Percentiles rank a stretch among this genome's conserved stretches.
Conservation (phyloP, 2,888 invertebrate species). For the Brenthis daphne region DNA sequence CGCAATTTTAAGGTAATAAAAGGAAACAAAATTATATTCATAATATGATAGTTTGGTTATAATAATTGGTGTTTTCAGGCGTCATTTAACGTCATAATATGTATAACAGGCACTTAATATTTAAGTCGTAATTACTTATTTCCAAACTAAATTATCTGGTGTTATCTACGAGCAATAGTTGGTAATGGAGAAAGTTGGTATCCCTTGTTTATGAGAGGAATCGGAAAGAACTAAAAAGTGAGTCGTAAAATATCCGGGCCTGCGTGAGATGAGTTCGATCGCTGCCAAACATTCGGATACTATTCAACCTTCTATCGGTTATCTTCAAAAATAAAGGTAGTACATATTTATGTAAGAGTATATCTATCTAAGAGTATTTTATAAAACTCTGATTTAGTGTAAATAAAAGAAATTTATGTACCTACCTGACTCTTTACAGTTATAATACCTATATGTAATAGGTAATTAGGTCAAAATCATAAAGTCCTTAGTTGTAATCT, state of each 20-base stretch:
- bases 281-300: slow-evolving; percentile 37
- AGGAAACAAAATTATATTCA: too few species aligned
- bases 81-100: not conserved
- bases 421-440: too few species aligned
- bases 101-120: not conserved
- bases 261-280: slow-evolving; percentile 34
- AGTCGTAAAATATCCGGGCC: slow-evolving; percentile 42
- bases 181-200: slow-evolving; percentile 41
- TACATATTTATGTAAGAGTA: slow-evolving; percentile 4
- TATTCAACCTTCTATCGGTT: slow-evolving; percentile 32
- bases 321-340: slow-evolving; percentile 18
- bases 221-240: slow-evolving; percentile 47
- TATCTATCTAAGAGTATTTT: slow-evolving; percentile 3
- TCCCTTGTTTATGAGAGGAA: slow-evolving; percentile 42
- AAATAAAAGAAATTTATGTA: not conserved
- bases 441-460: too few species aligned
- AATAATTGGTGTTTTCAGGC: too few species aligned
- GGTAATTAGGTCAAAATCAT: too few species aligned
- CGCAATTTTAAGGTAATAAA: too few species aligned
- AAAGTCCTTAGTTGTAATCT: too few species aligned
- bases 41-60: too few species aligned
- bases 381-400: not conserved
- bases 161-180: slow-evolving; percentile 31
- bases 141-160: slow-evolving; percentile 9
- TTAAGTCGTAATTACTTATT: slow-evolving; percentile 11